Conservation (phyloP, 2,113 vertebrate genomes). For the Burhinus bistriatus region DNA sequence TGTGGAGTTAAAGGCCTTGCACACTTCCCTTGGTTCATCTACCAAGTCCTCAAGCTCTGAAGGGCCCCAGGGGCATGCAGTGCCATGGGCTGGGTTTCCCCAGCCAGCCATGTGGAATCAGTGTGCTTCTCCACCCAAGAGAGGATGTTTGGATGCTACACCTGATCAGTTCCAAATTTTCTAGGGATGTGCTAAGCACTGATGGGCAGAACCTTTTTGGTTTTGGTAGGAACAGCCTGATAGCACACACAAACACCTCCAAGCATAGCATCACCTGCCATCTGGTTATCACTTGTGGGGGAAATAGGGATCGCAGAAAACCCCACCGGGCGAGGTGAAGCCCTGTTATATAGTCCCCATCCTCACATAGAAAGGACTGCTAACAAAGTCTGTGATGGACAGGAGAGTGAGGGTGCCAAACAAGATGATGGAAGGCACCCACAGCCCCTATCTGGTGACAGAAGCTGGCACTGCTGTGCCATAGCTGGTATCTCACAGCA, state of each 20-base stretch:
- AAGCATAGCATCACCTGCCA: not conserved
- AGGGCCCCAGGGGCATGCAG: not conserved
- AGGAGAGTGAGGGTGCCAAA: not conserved
- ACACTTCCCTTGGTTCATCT: not conserved
- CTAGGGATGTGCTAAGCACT: not conserved
- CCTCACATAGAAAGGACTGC: not conserved
- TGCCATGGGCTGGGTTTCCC: not conserved
- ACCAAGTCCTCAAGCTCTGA: not conserved
- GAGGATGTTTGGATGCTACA: not conserved
- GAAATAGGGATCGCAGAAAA: not conserved
- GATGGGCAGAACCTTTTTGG: not conserved
- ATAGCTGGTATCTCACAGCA: not conserved
- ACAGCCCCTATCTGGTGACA: not conserved
- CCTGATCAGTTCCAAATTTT: not conserved
- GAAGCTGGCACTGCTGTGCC: not conserved
- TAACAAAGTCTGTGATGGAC: not conserved
- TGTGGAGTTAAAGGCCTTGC: not conserved
- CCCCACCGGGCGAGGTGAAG: not conserved
- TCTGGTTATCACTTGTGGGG: not conserved
- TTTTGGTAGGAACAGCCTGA: not conserved
- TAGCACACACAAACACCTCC: not conserved
- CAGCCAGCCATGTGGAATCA: not conserved
- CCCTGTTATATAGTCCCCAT: not conserved
- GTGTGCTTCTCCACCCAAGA: not conserved
- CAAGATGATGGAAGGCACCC: not conserved